These are phyloP conservation scores for Eudasyphora cyanicolor DNA, from an alignment of 2,888 invertebrate species.

Conservation along the genomic window DNA sequence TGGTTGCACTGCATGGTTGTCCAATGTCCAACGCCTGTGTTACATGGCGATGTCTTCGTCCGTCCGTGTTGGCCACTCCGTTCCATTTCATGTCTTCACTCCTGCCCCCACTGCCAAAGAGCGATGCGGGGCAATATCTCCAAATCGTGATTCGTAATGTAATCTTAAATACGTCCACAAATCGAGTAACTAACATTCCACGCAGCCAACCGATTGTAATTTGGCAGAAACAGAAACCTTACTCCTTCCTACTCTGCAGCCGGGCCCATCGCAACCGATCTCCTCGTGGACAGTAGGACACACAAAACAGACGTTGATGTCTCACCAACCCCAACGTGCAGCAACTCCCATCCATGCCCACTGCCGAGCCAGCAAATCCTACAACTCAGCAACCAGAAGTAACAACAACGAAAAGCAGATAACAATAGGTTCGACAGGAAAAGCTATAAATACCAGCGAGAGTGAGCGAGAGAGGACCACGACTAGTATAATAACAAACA, in stretches of 20 bases:
- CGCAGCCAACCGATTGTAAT: constrained; percentile 39
- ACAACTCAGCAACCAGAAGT: background rate
- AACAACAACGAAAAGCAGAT: background rate
- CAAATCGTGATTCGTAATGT: constrained; percentile 61
- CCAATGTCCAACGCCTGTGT: constrained; percentile 52
- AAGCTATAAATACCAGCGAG: constrained; percentile 13
- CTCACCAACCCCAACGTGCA: constrained; percentile 39
- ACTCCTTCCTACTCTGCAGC: background rate
- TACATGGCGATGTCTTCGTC: constrained; percentile 38
- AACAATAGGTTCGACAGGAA: constrained; percentile 13
- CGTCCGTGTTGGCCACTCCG: background rate
- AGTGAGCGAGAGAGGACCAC: constrained; percentile 1
- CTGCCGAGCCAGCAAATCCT: background rate
- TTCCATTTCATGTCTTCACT: background rate
- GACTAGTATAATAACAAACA: constrained; percentile 28
- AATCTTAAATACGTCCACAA: constrained; percentile 51
- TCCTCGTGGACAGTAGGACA: constrained; percentile 44
- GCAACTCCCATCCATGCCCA: constrained; percentile 11
- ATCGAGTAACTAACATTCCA: constrained; percentile 40
- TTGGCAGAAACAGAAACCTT: constrained; percentile 12
- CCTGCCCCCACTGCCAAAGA: background rate
- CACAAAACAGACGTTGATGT: constrained; percentile 28
- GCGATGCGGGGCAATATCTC: constrained; percentile 38
- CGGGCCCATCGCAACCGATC: background rate
- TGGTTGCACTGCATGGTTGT: constrained; percentile 33